Percentiles rank a stretch among this genome's conserved stretches.
These are phyloP conservation scores for Luffia ferchaultella DNA, from an alignment of 2,888 invertebrate species.

Conservation along the genomic window DNA sequence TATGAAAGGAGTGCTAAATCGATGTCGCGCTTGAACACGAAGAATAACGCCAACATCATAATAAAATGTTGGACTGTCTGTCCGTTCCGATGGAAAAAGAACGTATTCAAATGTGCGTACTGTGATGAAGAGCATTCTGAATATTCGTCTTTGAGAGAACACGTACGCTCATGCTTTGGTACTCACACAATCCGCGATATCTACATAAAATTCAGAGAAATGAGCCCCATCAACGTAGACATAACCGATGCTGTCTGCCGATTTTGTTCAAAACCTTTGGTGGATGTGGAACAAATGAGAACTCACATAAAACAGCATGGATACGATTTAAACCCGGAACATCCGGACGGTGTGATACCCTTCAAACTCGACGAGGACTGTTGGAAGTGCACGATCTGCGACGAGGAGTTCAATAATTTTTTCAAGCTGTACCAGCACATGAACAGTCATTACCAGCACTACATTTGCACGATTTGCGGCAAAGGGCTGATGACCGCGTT, in stretches of 20 bases:
- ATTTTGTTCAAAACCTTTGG: constrained; percentile 30
- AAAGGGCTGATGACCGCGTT: constrained; percentile 37
- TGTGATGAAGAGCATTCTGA: constrained; percentile 47
- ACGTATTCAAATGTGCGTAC: constrained; percentile 48
- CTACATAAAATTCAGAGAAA: constrained; percentile 51
- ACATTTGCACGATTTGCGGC: constrained; percentile 45
- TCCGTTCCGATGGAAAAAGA: constrained; percentile 51
- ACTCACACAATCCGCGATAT: constrained; percentile 40
- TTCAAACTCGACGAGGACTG: constrained; percentile 42
- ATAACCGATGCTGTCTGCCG: constrained; percentile 36
- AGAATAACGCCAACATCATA: constrained; percentile 44
- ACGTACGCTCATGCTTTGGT: constrained; percentile 33
- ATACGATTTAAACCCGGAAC: constrained; percentile 22
- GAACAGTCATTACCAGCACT: constrained; percentile 45
- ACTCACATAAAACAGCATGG: constrained; percentile 32
- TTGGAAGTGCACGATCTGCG: constrained; percentile 37
- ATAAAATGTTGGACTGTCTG: constrained; percentile 44
- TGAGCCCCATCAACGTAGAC: constrained; percentile 50
- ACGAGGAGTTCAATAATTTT: constrained; percentile 35
- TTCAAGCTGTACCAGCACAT: constrained; percentile 44
- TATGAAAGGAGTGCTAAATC: constrained; percentile 44
- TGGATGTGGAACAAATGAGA: constrained; percentile 34
- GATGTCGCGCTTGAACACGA: constrained; percentile 41
- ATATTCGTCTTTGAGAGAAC: constrained; percentile 32
- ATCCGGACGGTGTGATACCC: constrained; percentile 23